Evolutionary conservation across 2,113 vertebrate species (phyloP).

Genomic region (Aegotheles bennettii): DNA sequence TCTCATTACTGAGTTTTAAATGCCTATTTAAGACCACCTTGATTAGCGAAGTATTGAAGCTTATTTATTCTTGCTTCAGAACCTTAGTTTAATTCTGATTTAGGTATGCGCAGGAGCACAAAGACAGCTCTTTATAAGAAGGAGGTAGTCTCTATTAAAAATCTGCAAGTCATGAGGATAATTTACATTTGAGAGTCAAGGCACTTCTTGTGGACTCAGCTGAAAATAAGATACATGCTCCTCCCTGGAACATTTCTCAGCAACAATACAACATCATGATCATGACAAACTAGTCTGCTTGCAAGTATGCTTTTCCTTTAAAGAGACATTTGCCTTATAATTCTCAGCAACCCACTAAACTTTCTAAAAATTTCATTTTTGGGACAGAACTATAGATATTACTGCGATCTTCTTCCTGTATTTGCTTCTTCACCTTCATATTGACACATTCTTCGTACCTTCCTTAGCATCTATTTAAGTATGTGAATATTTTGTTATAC

Average conservation of each 20-base stretch:
- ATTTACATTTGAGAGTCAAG: not conserved
- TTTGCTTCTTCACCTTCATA: not conserved
- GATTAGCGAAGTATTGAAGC: not conserved
- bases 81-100: not conserved
- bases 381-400: not conserved
- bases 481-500: not conserved
- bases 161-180: not conserved
- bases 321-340: not conserved
- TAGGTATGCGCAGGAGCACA: not conserved
- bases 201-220: not conserved
- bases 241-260: not conserved
- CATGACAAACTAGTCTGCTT: not conserved
- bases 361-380: not conserved
- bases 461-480: not conserved
- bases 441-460: not conserved
- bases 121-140: not conserved
- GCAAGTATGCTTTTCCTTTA: not conserved
- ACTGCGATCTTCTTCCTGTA: rapidly evolving
- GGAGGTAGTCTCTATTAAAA: not conserved
- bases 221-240: not conserved
- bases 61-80: not conserved
- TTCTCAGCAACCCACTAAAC: not conserved
- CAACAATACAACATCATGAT: not conserved
- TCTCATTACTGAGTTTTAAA: not conserved
- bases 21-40: not conserved